Conservation (phyloP, 2,888 invertebrate genomes). For the Molanna angustata region DNA sequence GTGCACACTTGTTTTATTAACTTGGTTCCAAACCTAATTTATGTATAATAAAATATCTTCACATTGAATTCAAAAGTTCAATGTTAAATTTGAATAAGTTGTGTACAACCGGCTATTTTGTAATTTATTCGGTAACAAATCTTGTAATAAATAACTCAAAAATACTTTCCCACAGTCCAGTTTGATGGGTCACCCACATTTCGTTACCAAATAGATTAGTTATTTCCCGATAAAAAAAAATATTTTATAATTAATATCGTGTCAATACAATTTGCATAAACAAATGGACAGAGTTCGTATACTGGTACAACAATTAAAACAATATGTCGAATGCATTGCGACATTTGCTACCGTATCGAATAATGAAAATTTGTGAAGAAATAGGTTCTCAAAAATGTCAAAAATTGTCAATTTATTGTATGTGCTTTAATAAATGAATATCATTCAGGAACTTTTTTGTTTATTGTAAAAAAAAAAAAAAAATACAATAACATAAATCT, state of each 20-base stretch:
- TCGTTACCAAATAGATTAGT: constrained; percentile 3
- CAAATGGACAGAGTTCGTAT: too few species aligned
- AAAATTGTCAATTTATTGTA: too few species aligned
- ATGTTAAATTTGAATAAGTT: constrained; percentile 8
- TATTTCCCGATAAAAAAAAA: background rate
- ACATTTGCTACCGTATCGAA: too few species aligned
- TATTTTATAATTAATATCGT: constrained; percentile 13
- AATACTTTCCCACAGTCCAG: constrained; percentile 12
- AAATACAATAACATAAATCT: too few species aligned
- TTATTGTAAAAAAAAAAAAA: too few species aligned
- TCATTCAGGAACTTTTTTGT: too few species aligned
- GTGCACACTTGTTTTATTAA: too few species aligned
- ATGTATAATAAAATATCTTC: background rate
- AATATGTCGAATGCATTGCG: too few species aligned
- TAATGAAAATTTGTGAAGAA: too few species aligned
- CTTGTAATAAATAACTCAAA: constrained; percentile 11
- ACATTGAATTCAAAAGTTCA: constrained; percentile 8
- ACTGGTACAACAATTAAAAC: too few species aligned
- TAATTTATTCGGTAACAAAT: constrained; percentile 11
- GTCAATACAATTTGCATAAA: constrained; percentile 10
- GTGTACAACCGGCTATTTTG: background rate
- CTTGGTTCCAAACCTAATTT: background rate
- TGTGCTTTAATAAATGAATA: too few species aligned
- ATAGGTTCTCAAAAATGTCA: too few species aligned
- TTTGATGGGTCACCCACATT: constrained; percentile 17